These are phyloP conservation scores for Malurus cyaneus DNA, from an alignment of 2,113 vertebrate genomes.

Conservation along the genomic window DNA sequence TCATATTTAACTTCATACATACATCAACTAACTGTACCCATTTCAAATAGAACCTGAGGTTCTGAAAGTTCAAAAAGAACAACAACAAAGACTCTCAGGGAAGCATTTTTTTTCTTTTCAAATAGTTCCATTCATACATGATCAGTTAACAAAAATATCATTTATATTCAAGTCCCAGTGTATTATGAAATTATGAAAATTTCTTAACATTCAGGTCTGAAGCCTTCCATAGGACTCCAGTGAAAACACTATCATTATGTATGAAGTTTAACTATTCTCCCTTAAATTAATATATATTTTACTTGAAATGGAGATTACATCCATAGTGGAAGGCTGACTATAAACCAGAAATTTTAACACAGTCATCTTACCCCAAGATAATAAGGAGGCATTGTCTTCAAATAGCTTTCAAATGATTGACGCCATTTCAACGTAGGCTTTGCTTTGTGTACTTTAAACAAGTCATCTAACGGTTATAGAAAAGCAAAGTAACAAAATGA, in stretches of 20 bases:
- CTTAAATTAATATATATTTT: not conserved
- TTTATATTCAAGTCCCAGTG: not conserved
- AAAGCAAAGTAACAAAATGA: not conserved
- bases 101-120: not conserved
- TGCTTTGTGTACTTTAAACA: conserved; percentile 97
- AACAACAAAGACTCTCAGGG: not conserved
- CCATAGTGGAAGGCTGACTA: not conserved
- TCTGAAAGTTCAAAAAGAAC: not conserved
- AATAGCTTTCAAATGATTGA: conserved; percentile 95
- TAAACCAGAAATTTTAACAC: not conserved
- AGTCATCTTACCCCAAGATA: conserved; percentile 88
- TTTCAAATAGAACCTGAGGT: not conserved
- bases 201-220: not conserved
- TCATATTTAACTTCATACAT: not conserved
- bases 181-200: not conserved
- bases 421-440: conserved; percentile 95
- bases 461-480: conserved; percentile 81
- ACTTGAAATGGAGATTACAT: not conserved
- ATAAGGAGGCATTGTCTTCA: conserved; percentile 98
- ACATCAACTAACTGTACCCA: not conserved
- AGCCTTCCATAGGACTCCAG: not conserved
- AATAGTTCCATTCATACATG: not conserved
- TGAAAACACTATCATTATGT: not conserved
- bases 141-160: not conserved
- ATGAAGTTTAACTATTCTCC: not conserved